These are phyloP conservation scores for Drosophila ogumai DNA, from an alignment of 1,140 invertebrate genomes.

Conservation along the genomic window DNA sequence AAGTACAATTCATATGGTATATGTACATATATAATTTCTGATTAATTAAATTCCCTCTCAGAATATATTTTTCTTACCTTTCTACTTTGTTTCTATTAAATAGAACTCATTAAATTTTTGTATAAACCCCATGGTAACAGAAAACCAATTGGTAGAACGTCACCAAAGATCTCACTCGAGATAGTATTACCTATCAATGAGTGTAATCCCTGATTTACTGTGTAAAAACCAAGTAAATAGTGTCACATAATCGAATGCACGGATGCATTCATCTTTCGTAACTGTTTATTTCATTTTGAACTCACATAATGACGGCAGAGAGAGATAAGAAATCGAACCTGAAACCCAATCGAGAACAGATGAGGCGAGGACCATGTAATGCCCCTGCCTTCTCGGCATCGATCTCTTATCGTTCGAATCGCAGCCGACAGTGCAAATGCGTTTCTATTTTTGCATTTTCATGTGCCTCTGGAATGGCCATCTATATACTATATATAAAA, in stretches of 20 bases:
- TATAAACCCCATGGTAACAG: not conserved
- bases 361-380: constrained; percentile 14
- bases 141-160: not conserved
- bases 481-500: constrained; percentile 3
- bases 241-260: constrained; percentile 25
- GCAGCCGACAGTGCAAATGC: constrained; percentile 16
- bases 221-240: constrained; percentile 6
- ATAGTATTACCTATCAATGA: not conserved
- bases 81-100: not conserved
- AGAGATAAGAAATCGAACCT: constrained; percentile 42
- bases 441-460: constrained; percentile 49
- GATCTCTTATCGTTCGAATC: constrained; percentile 24
- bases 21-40: not conserved
- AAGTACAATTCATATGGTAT: not conserved
- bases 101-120: not conserved
- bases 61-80: not conserved
- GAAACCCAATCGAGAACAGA: constrained; percentile 11
- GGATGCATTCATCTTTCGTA: constrained; percentile 26
- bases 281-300: constrained; percentile 37
- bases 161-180: not conserved
- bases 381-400: not conserved
- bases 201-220: not conserved
- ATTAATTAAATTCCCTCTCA: not conserved
- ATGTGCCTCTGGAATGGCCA: constrained; percentile 51
- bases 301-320: constrained; percentile 1